A percentile compares a stretch with the other conserved stretches of the same genome.
Conservation (phyloP, 2,888 invertebrate species). For the Hypolimnas misippus region DNA sequence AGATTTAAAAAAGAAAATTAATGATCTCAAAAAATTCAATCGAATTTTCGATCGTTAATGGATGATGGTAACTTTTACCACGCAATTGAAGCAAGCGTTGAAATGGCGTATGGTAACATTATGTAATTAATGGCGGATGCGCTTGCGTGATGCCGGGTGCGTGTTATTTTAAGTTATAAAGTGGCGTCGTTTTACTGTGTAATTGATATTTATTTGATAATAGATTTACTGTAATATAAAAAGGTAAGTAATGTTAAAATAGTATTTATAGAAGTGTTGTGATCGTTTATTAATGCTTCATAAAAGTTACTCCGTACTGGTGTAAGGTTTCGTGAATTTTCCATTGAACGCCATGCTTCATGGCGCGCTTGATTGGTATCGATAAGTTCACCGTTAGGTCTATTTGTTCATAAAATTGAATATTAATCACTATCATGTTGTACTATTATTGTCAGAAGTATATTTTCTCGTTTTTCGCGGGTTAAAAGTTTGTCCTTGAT, state of each 20-base stretch:
- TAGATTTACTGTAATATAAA: conserved; percentile 25
- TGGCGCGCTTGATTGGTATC: conserved; percentile 66
- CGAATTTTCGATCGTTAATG: background rate
- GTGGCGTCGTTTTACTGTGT: conserved; percentile 71
- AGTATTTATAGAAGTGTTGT: conserved; percentile 15
- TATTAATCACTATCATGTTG: background rate
- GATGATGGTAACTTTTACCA: background rate
- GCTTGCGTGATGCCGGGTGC: conserved; percentile 84
- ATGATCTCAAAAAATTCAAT: background rate
- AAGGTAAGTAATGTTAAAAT: conserved; percentile 47
- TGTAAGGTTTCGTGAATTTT: conserved; percentile 63
- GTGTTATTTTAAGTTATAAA: conserved; percentile 73
- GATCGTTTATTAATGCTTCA: conserved; percentile 5
- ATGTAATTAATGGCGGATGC: conserved; percentile 75
- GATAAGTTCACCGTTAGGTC: conserved; percentile 60
- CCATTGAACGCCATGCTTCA: conserved; percentile 74
- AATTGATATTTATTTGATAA: conserved; percentile 53
- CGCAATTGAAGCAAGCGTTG: background rate
- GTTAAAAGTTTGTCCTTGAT: conserved; percentile 66
- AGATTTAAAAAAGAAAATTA: no score
- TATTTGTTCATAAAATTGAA: background rate
- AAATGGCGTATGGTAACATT: conserved; percentile 51
- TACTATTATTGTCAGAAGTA: conserved; percentile 7
- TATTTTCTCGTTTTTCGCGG: conserved; percentile 55
- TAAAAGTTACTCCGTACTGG: conserved; percentile 32